These are phyloP conservation scores for Xenops minutus DNA, from an alignment of 2,797 vertebrate species.

Conservation along the genomic window DNA sequence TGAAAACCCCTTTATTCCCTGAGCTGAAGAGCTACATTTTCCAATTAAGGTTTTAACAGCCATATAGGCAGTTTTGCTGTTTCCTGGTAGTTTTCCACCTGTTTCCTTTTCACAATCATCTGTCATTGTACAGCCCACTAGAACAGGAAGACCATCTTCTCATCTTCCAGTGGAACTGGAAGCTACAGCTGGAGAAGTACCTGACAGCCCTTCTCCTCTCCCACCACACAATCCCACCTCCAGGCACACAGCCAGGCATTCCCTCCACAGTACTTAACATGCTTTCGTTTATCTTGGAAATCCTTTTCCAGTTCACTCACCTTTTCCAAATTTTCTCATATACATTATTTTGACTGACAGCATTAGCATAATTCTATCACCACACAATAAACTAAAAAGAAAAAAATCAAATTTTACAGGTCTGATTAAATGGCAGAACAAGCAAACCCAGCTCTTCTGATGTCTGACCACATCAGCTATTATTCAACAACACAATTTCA, in stretches of 20 bases:
- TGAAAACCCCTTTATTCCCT: not conserved
- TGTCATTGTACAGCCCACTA: not conserved
- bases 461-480: not conserved
- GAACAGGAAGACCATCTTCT: not conserved
- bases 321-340: not conserved
- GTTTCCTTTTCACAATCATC: not conserved
- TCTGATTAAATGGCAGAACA: not conserved
- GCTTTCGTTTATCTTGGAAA: not conserved
- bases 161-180: not conserved
- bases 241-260: not conserved
- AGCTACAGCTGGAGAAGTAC: not conserved
- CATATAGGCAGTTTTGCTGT: not conserved
- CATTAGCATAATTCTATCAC: not conserved
- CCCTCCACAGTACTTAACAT: not conserved
- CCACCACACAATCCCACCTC: not conserved
- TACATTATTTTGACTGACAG: not conserved
- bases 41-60: not conserved
- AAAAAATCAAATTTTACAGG: not conserved
- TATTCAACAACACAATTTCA: not conserved
- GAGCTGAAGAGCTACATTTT: not conserved
- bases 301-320: not conserved
- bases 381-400: not conserved
- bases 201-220: not conserved
- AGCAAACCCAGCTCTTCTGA: not conserved
- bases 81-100: not conserved